Base-by-base conservation (phyloP, 1,140 invertebrate species). In the Colletes gigas region DNA sequence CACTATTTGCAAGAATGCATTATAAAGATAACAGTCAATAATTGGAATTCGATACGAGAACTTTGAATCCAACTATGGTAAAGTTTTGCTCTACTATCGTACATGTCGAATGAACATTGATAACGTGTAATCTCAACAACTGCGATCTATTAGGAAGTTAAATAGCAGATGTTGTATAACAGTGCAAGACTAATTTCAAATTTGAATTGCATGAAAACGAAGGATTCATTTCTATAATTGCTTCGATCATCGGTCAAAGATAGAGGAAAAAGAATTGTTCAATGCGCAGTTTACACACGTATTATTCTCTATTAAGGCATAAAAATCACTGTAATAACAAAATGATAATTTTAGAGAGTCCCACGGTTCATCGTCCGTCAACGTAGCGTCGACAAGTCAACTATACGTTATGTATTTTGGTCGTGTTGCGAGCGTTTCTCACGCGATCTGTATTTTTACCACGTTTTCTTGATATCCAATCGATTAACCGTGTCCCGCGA, bases 391-490 rank as follows among this genome's bases (percentile, higher is more conserved):
- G 15, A 50, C 44, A 12, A 44, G 5, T 39, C 21, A 14, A 59
- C 12, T 50, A 69, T 30, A 30, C 2, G 30, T 30, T 30, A 30
- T 47, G 44, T 8, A 47, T 14, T 60, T 69, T 50, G 9, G 41
- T 17, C 44, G 39, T 63, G 17, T 12, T 30, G 1, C 4, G 9
- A 52, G 8, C 9, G 19, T 39, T 63, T 39, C 30, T 39, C n/a
- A 54, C 19, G 50, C 3, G 21, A 21, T 14, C 14, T 52, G 47
- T 30, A 62, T 59, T 55, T 81, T 65, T 77, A 68, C 72, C 47
- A 12, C n/a, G 3, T 41, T 62, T 41, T 14, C 62, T 68, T 17
- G 54, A 60, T 50, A 21, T 47, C 5, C 12, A 30, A 19, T 19
- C 30, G 21, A 14, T 72, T 10, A 15, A 50, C 39, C 39, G 59